Evolutionary conservation across 2,888 invertebrate species (phyloP).

Genomic region (Zygothrica quintamaculata): DNA sequence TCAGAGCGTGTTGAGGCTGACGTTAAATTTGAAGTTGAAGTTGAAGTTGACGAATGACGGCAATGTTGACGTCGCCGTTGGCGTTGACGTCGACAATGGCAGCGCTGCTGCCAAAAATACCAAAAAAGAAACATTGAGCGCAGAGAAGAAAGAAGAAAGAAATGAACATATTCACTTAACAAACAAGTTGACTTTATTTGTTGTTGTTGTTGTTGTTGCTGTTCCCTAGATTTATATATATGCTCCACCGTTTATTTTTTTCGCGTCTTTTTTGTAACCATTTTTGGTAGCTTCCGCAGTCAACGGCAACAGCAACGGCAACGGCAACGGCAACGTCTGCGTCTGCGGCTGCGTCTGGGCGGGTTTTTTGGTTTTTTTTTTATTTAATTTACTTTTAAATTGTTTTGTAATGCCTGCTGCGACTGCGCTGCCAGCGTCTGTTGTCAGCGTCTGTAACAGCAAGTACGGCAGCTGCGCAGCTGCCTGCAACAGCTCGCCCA

Average conservation of each 20-base stretch:
- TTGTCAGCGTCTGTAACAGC: conserved; percentile 37
- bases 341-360: conserved; percentile 37
- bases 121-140: conserved; percentile 37
- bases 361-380: no score
- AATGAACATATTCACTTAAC: conserved; percentile 77
- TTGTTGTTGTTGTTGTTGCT: conserved; percentile 34
- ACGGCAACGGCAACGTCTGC: conserved; percentile 1
- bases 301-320: conserved; percentile 15
- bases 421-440: conserved; percentile 40
- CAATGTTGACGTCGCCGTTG: conserved; percentile 9
- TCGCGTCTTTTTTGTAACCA: conserved; percentile 52
- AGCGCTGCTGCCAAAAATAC: conserved; percentile 59
- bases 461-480: conserved; percentile 44
- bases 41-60: conserved; percentile 62
- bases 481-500: conserved; percentile 65
- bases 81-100: conserved; percentile 16
- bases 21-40: conserved; percentile 21
- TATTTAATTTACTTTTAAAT: conserved; percentile 73
- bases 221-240: conserved; percentile 61
- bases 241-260: conserved; percentile 53
- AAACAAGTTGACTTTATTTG: conserved; percentile 81
- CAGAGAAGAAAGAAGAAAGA: conserved; percentile 48
- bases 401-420: conserved; percentile 77
- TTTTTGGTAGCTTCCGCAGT: conserved; percentile 70
- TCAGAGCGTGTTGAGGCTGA: conserved; percentile 31